A percentile compares a stretch with the other conserved stretches of the same genome.
Conservation (phyloP, 2,888 invertebrate species). For the Lutraria lutraria region DNA sequence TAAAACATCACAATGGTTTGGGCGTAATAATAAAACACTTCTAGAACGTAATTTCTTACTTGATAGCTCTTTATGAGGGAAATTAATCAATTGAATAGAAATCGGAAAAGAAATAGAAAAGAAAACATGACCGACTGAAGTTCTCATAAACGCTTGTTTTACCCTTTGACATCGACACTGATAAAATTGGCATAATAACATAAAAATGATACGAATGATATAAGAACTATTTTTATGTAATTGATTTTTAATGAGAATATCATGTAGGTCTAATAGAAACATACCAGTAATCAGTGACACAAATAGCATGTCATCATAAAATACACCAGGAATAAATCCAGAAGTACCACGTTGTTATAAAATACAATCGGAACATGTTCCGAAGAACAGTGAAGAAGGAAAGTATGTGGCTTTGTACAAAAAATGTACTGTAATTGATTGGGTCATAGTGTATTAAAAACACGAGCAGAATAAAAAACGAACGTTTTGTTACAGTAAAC, state of each 20-base stretch:
- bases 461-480: too few relatives aligned
- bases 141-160: neutral
- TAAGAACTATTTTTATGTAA: neutral
- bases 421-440: too few relatives aligned
- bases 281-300: neutral
- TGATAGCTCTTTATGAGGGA: neutral
- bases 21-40: neutral
- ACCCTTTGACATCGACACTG: neutral
- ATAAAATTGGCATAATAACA: neutral
- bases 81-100: neutral
- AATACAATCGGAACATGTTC: too few relatives aligned
- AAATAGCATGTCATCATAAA: neutral
- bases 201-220: neutral
- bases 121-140: neutral
- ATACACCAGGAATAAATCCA: too few relatives aligned
- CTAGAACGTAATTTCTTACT: neutral
- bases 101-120: neutral
- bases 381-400: too few relatives aligned
- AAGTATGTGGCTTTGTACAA: too few relatives aligned
- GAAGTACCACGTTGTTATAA: too few relatives aligned
- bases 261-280: neutral
- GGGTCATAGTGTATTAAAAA: too few relatives aligned
- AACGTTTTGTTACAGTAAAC: too few relatives aligned
- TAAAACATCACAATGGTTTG: neutral
- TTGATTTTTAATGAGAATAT: neutral